A percentile compares a stretch with the other conserved stretches of the same genome.
Evolutionary conservation across 2,888 invertebrate genomes (phyloP).

Genomic region (Himalopsyche tibetana): DNA sequence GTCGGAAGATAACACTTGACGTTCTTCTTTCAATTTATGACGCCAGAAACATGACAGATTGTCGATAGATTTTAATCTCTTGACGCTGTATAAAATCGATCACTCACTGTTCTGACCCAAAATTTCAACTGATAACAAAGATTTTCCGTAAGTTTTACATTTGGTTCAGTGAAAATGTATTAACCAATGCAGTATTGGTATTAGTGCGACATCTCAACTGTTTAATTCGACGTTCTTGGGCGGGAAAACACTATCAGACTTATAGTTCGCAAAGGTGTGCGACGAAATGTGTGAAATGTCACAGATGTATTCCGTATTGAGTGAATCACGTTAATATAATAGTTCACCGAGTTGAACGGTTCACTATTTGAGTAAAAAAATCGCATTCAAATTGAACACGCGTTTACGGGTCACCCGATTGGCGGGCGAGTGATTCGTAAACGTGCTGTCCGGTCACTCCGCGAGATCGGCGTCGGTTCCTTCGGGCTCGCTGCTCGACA

Average conservation of each 20-base stretch:
- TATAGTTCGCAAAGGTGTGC: background rate
- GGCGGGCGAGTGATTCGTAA: constrained; percentile 42
- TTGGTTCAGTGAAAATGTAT: background rate
- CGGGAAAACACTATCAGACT: constrained; percentile 23
- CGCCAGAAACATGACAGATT: constrained; percentile 2
- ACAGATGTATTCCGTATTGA: background rate
- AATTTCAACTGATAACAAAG: background rate
- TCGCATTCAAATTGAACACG: constrained; percentile 14
- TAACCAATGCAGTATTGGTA: background rate
- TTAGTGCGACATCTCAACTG: background rate
- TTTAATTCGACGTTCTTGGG: background rate
- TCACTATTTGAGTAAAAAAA: background rate
- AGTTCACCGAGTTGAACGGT: constrained; percentile 1
- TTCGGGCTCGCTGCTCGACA: constrained; percentile 38
- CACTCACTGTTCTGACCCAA: constrained; percentile 13
- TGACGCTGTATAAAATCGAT: background rate
- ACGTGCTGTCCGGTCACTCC: constrained; percentile 41
- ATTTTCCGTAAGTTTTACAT: too few species aligned
- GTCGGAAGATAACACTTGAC: background rate
- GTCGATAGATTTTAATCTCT: background rate
- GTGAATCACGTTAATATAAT: background rate
- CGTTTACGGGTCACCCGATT: constrained; percentile 42
- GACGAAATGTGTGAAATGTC: constrained; percentile 18
- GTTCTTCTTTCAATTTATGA: background rate
- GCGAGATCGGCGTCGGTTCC: constrained; percentile 31